A percentile compares a stretch with the other conserved stretches of the same genome.
phyloP scores from a whole-genome alignment of 2,888 invertebrate genomes.

The Dicyrtoma fusca region DNA sequence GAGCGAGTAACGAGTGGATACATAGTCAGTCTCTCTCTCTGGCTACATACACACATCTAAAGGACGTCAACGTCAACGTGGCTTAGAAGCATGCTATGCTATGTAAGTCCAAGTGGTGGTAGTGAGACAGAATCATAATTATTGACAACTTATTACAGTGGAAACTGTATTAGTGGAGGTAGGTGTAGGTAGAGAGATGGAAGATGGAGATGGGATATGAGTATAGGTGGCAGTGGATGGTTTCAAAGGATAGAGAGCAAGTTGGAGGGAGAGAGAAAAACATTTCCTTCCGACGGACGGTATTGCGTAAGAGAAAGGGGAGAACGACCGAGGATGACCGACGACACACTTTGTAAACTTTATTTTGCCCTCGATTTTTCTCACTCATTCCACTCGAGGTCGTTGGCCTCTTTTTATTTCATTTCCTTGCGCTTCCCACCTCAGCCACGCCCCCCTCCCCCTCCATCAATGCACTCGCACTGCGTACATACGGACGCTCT shows the following conservation, averaged over 20 bases:
- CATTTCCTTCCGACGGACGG: conserved; percentile 35
- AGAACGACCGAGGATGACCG: conserved; percentile 40
- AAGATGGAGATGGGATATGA: no score
- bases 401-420: conserved; percentile 39
- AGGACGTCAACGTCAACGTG: no score
- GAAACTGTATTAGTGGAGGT: no score
- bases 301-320: conserved; percentile 43
- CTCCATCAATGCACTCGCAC: neutral
- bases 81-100: no score
- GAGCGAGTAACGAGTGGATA: no score
- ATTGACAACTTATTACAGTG: no score
- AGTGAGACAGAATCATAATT: no score
- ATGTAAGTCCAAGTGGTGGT: no score
- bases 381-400: conserved; percentile 37
- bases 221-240: no score
- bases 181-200: no score
- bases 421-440: conserved; percentile 31
- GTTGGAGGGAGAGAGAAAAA: conserved; percentile 22
- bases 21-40: no score
- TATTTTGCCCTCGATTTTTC: conserved; percentile 39
- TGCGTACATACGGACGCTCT: neutral
- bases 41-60: no score
- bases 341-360: conserved; percentile 39
- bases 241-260: conserved; percentile 5
- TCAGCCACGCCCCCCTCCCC: neutral